Base-by-base conservation (phyloP, 92 coral and sea anemone species). In the Epizoanthus scotinus region DNA sequence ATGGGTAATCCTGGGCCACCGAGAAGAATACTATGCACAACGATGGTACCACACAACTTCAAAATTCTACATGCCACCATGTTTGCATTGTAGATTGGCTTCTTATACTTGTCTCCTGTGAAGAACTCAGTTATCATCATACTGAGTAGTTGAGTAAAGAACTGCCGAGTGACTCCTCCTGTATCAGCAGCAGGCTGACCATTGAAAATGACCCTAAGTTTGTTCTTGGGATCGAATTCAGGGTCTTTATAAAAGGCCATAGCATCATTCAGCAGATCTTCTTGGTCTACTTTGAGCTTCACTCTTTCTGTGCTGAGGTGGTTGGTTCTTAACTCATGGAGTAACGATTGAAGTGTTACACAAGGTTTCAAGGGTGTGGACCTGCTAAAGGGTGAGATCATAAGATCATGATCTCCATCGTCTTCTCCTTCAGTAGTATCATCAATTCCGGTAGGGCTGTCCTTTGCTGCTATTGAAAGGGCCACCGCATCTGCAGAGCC, bases 181-280 rank as follows among this genome's bases (percentile, higher is more conserved):
- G 83, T 73, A 73, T 73, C 86, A 27, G 86, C 86, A 31, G 86
- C 86, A 71, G 82, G 86, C 71, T 83, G 86, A 57, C 67, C 71
- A 24, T 83, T 83, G 54, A 50, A 83, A 55, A 73, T 55, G n/a
- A 83, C 27, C 24, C 63, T 27, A 58, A 83, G 47, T 42, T 52
- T 58, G 54, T 83, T 71, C 57, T 69, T 73, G 6, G 86, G 86
- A 73, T 83, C 82, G 63, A 79, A 79, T 6, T 79, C 84, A n/a
- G 72, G 70, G 69, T 64, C 71, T 66, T 79, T 79, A 54, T 79
- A 64, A 38, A 60, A 79, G 36, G 70, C 84, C 44, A 79, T 61
- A 21, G 84, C 84, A 64, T 79, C 84, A 27, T 79, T 79, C 15
- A 79, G 59, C 31, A 78, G 55, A 79, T 79, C 84, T 40, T 79